A percentile compares a stretch with the other conserved stretches of the same genome.
Conservation (phyloP, 2,113 vertebrate genomes). For the Neogobius melanostomus region DNA sequence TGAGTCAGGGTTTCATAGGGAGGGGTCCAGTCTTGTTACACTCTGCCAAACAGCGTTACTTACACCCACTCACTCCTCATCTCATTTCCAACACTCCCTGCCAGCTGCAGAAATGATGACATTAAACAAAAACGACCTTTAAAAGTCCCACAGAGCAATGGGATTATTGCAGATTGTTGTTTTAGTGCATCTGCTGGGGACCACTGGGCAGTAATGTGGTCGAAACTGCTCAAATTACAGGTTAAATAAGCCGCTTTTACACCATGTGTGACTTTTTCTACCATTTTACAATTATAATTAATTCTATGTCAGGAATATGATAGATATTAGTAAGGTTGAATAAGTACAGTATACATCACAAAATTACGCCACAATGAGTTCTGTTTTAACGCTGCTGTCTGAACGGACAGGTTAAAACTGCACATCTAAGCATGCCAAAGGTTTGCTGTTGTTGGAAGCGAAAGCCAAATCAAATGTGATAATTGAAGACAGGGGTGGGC, state of each 20-base stretch:
- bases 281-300: background rate
- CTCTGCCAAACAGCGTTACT: slow-evolving; percentile 46
- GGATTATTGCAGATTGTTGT: slow-evolving; percentile 22
- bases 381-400: no score
- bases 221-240: slow-evolving; percentile 9
- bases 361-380: no score
- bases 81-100: slow-evolving; percentile 45
- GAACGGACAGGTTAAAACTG: no score
- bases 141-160: slow-evolving; percentile 21
- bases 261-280: background rate
- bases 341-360: no score
- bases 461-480: no score
- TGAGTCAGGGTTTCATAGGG: slow-evolving; percentile 2
- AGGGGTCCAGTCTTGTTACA: slow-evolving; percentile 49
- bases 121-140: slow-evolving; percentile 34
- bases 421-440: no score
- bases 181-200: background rate
- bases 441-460: no score
- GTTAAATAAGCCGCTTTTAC: background rate
- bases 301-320: no score
- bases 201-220: background rate
- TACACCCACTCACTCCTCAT: slow-evolving; percentile 32
- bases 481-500: no score
- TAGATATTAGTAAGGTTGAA: no score
- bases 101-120: slow-evolving; percentile 26